Base-by-base conservation (phyloP, 1,140 invertebrate species). In the Himalopsyche phryganea region DNA sequence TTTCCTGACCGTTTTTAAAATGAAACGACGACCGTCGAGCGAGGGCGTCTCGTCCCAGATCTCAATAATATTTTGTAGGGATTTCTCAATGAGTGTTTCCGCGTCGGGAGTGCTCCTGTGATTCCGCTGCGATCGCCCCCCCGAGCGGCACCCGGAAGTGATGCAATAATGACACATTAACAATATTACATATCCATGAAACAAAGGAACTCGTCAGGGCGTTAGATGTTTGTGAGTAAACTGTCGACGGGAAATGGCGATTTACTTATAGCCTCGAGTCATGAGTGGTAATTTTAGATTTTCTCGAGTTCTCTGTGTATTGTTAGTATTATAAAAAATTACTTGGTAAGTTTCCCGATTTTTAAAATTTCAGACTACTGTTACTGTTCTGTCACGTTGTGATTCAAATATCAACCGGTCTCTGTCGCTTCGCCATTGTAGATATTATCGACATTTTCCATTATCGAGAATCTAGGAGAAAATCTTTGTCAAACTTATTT, bases 261-360 rank as follows among this genome's bases (percentile, higher is more conserved):
- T 58, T 61, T 55, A 42, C 54, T 59, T 58, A 49, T 36, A 36
- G 35, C 40, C 28, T 52, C 33, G 48, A 59, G 42, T 50, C 56
- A 49, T 44, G 53, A 60, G 50, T 64, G 58, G 41, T 64, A 64
- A 60, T 64, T 18, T 60, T 60, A 64, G 57, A 64, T 64, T 64
- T 64, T 64, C 56, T 64, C 62, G 45, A 64, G 38, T 60, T 64
- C 62, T 64, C 62, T 60, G 62, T 64, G 62, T 64, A 64, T 64
- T 64, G 62, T 64, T 64, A 64, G 62, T 58, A 58, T 63, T 58
- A 60, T 48, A 49, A 56, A 61, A 55, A 53, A 54, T 49, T 60
- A 64, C 50, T 48, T 28, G 20, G 53, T 64, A 64, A 64, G 62
- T 58, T 64, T 60, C 58, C 50, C 45, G 42, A 17, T 57, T 64